phyloP scores from a whole-genome alignment of 1,140 invertebrate genomes.

The Stegodyphus dumicola region DNA sequence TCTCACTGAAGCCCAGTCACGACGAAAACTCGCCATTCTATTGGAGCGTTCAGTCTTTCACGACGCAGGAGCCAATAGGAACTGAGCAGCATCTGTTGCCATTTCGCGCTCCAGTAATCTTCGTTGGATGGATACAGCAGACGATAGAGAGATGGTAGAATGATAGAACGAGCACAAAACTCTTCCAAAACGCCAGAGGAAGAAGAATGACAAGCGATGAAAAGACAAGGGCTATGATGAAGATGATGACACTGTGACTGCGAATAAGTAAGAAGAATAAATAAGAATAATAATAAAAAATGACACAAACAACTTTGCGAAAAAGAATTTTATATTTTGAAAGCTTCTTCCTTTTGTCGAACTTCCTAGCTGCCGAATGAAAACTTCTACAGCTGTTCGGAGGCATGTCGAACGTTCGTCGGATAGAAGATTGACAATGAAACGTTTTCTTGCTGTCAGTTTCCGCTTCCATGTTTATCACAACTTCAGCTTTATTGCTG shows the following conservation, averaged over 20 bases:
- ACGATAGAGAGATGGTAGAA: slow-evolving; percentile 50
- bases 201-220: slow-evolving; percentile 57
- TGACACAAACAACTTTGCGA: background rate
- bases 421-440: slow-evolving; percentile 41
- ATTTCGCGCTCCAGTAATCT: slow-evolving; percentile 59
- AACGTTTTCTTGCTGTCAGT: slow-evolving; percentile 28
- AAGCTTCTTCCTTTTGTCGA: slow-evolving; percentile 31
- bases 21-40: slow-evolving; percentile 37
- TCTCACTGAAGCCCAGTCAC: slow-evolving; percentile 14
- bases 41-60: slow-evolving; percentile 57
- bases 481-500: slow-evolving; percentile 2
- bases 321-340: slow-evolving; percentile 51
- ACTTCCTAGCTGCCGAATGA: slow-evolving; percentile 45
- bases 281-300: slow-evolving; percentile 19
- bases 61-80: slow-evolving; percentile 45
- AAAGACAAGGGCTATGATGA: slow-evolving; percentile 52
- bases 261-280: background rate
- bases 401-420: slow-evolving; percentile 38
- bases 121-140: slow-evolving; percentile 33
- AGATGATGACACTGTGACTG: slow-evolving; percentile 48
- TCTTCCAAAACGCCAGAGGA: slow-evolving; percentile 21
- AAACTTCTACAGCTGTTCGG: slow-evolving; percentile 59
- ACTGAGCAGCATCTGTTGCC: slow-evolving; percentile 57
- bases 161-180: slow-evolving; percentile 55
- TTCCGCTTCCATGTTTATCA: slow-evolving; percentile 39